A percentile compares a stretch with the other conserved stretches of the same genome.
phyloP scores from a whole-genome alignment of 2,113 vertebrate genomes.

The Vidua macroura region DNA sequence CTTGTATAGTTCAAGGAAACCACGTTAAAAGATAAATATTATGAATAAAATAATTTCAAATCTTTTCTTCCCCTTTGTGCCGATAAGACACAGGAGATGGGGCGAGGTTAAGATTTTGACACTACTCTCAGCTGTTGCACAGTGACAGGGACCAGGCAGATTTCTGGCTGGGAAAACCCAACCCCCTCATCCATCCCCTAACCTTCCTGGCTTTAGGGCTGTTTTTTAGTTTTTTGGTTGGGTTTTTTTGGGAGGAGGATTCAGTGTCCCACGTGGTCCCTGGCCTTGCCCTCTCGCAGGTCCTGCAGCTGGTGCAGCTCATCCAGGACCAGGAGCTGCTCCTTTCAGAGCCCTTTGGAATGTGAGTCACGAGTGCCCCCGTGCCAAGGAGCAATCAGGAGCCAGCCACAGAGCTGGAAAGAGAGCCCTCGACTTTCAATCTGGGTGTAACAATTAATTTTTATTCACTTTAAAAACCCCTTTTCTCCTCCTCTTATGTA shows the following conservation, averaged over 20 bases:
- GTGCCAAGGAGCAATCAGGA: slow-evolving; percentile 25
- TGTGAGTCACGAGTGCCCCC: neutral
- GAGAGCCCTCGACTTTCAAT: slow-evolving; percentile 36
- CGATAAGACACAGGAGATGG: neutral
- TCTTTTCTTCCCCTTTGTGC: neutral
- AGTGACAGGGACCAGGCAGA: neutral
- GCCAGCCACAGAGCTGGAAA: slow-evolving; percentile 31
- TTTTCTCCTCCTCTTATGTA: neutral
- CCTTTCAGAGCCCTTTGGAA: neutral
- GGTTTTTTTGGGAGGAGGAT: neutral
- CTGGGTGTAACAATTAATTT: neutral
- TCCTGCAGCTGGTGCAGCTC: neutral
- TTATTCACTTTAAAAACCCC: neutral
- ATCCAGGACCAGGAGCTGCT: neutral
- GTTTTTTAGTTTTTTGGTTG: neutral
- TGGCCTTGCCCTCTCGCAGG: neutral
- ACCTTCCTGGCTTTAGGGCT: neutral
- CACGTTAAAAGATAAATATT: neutral
- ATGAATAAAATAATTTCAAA: neutral
- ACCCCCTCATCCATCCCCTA: neutral
- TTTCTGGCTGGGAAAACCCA: neutral
- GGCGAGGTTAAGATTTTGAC: neutral
- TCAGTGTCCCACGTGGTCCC: neutral
- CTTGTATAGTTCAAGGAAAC: neutral
- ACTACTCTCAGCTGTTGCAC: neutral